A percentile compares a stretch with the other conserved stretches of the same genome.
Evolutionary conservation across 2,113 vertebrate genomes (phyloP).

Genomic region (Rhipidura dahli): DNA sequence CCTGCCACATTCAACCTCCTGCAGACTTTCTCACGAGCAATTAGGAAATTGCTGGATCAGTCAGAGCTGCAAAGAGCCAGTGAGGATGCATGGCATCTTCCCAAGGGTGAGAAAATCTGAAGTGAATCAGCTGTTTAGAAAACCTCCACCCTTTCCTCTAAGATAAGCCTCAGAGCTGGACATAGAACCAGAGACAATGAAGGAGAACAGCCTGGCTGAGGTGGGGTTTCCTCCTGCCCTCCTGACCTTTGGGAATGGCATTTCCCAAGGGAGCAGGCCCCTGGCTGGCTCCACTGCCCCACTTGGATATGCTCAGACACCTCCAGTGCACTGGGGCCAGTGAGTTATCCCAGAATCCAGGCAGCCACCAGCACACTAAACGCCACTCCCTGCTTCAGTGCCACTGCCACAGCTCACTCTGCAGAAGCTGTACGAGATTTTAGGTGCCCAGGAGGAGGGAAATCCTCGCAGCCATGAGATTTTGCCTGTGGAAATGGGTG

Average conservation of each 20-base stretch:
- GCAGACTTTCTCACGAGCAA: not conserved
- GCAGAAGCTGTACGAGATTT: not conserved
- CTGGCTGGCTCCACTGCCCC: not conserved
- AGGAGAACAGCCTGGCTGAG: not conserved
- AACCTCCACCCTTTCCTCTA: constrained; percentile 42
- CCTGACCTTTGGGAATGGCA: not conserved
- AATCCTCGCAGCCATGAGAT: not conserved
- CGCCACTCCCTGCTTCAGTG: fast-evolving
- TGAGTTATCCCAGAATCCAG: not conserved
- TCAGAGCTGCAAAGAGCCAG: not conserved
- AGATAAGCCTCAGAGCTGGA: not conserved
- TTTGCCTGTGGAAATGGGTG: not conserved
- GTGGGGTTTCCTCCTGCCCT: not conserved
- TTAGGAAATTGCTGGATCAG: not conserved
- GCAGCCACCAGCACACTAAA: not conserved
- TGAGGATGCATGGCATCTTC: not conserved
- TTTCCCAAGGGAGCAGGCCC: not conserved
- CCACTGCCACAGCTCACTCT: not conserved
- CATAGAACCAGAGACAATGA: not conserved
- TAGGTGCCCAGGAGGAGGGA: not conserved
- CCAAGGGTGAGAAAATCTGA: not conserved
- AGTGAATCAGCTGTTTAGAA: not conserved
- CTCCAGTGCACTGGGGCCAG: fast-evolving
- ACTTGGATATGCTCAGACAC: fast-evolving
- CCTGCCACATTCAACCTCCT: not conserved